phyloP scores from a whole-genome alignment of 2,797 vertebrate species.

The Loriculus beryllinus region DNA sequence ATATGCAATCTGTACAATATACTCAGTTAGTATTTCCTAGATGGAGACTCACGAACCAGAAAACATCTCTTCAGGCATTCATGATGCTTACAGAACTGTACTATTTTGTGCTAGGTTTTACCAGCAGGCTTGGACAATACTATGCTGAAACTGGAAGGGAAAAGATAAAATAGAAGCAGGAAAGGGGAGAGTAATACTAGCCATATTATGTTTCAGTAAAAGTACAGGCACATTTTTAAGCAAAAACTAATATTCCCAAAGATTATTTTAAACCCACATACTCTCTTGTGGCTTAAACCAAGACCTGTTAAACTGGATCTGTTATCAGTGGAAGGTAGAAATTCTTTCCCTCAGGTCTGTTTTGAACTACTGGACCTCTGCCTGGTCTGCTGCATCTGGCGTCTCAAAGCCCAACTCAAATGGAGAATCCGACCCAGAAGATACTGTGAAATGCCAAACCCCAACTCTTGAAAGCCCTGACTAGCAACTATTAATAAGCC shows the following conservation, averaged over 20 bases:
- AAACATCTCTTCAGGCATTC: neutral
- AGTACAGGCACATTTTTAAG: neutral
- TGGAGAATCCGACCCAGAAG: neutral
- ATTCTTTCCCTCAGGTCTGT: neutral
- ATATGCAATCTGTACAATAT: neutral
- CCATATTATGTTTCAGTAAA: neutral
- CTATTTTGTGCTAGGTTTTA: neutral
- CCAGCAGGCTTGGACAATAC: neutral
- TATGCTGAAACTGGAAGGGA: neutral
- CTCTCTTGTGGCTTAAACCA: neutral
- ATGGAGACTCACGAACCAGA: neutral
- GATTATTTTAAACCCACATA: neutral
- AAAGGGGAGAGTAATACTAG: neutral
- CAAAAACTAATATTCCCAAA: neutral
- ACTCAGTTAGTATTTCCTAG: neutral
- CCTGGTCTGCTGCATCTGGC: neutral
- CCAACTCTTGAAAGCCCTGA: neutral
- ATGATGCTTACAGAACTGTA: neutral
- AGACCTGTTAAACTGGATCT: neutral
- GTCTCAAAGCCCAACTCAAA: neutral
- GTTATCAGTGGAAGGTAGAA: neutral
- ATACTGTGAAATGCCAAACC: neutral
- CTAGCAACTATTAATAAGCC: neutral
- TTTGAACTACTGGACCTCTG: neutral
- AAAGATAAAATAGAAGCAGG: neutral